Conservation (phyloP, 2,888 invertebrate species). For the Limnephilus auricula region DNA sequence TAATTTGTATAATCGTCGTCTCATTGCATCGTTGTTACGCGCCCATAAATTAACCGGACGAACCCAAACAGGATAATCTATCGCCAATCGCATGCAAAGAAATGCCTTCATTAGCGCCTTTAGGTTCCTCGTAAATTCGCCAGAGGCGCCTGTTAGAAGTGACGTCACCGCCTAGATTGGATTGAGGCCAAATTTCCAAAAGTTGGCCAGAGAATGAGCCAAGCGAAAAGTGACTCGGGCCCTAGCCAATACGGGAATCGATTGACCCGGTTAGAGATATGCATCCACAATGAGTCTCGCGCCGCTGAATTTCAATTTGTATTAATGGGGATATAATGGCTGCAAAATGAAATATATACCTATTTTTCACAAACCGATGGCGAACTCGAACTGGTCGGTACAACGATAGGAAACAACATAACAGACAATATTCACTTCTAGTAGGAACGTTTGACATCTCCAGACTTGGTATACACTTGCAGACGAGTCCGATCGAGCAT, state of each 20-base stretch:
- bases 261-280: constrained; percentile 29
- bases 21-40: neutral
- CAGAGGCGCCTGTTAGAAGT: neutral
- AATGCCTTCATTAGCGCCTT: constrained; percentile 11
- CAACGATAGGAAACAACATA: too few relatives aligned
- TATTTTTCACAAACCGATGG: neutral
- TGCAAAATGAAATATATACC: constrained; percentile 1
- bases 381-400: too few relatives aligned
- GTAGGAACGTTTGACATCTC: too few relatives aligned
- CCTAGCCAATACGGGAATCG: constrained; percentile 27
- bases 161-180: constrained; percentile 37
- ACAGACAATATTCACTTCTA: too few relatives aligned
- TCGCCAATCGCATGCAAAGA: neutral
- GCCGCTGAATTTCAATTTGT: constrained; percentile 13
- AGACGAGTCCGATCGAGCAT: too few relatives aligned
- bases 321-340: neutral
- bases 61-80: neutral
- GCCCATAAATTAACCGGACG: neutral
- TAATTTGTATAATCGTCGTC: neutral
- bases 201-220: neutral
- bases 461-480: too few relatives aligned
- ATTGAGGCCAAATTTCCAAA: constrained; percentile 14
- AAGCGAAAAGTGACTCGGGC: neutral
- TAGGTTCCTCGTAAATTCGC: constrained; percentile 20
- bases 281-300: constrained; percentile 17